phyloP scores from a whole-genome alignment of 2,797 vertebrate genomes.

The Champsocephalus gunnari region DNA sequence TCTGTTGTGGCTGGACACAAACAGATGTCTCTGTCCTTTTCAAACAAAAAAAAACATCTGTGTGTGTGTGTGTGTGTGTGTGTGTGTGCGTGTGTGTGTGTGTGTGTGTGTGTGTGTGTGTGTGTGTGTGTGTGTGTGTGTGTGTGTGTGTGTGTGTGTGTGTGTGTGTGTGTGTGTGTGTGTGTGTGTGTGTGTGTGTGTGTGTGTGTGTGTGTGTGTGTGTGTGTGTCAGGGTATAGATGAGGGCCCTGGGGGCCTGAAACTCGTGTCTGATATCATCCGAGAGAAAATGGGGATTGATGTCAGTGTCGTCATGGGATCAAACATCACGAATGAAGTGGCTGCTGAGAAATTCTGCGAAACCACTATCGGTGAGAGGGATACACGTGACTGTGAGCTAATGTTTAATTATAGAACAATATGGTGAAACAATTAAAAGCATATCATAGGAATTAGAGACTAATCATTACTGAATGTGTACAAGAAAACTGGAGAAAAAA shows the following conservation, averaged over 20 bases:
- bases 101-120: constrained; percentile 3
- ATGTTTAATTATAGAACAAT: not conserved
- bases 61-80: no score
- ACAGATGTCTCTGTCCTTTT: no score
- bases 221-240: constrained; percentile 88
- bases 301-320: constrained; percentile 94
- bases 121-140: no score
- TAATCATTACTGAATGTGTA: not conserved
- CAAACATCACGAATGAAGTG: constrained; percentile 94
- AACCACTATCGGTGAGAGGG: constrained; percentile 90
- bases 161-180: constrained; percentile 17
- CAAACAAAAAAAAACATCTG: no score
- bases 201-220: no score
- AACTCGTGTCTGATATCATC: constrained; percentile 93
- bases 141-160: no score
- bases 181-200: not conserved
- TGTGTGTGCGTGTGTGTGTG: constrained; percentile 3
- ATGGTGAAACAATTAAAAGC: not conserved
- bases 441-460: not conserved
- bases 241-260: constrained; percentile 90
- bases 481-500: no score
- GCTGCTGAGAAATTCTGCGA: constrained; percentile 95
- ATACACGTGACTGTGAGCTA: not conserved
- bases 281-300: constrained; percentile 94
- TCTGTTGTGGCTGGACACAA: no score